phyloP scores from a whole-genome alignment of 2,113 vertebrate genomes.

The Atlantisia rogersi region DNA sequence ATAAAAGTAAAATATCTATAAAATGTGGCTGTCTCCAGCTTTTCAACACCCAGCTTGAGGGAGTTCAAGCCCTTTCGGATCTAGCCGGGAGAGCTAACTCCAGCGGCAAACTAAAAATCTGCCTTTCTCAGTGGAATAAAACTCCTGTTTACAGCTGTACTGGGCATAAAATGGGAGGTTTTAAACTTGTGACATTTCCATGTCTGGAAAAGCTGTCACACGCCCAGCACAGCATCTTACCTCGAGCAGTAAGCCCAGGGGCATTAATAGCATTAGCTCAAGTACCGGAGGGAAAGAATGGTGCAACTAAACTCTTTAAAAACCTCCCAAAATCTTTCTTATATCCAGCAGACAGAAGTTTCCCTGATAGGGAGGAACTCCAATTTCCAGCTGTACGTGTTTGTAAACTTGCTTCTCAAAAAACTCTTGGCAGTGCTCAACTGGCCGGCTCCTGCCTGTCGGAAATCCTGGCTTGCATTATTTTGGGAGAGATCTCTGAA shows the following conservation, averaged over 20 bases:
- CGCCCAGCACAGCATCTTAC: neutral
- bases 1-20: conserved; percentile 18
- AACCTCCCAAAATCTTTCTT: neutral
- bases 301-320: neutral
- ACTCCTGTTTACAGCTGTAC: conserved; percentile 4
- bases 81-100: neutral
- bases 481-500: neutral
- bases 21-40: conserved; percentile 16
- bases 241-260: conserved; percentile 17
- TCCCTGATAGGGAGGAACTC: neutral
- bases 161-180: conserved; percentile 6
- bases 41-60: conserved; percentile 27
- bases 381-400: neutral
- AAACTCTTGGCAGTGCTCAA: neutral
- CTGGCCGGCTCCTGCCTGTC: neutral
- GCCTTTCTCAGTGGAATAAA: conserved; percentile 45
- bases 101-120: neutral
- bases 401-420: neutral
- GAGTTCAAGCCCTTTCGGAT: conserved; percentile 50
- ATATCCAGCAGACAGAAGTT: neutral
- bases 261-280: conserved; percentile 39
- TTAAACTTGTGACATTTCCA: conserved; percentile 61
- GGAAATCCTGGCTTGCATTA: neutral
- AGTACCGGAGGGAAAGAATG: neutral
- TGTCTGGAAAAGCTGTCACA: conserved; percentile 16